Evolutionary conservation across 2,888 invertebrate species (phyloP), one percentile per base, ranked within the genome.

Genomic region (Tinea semifulvella): DNA sequence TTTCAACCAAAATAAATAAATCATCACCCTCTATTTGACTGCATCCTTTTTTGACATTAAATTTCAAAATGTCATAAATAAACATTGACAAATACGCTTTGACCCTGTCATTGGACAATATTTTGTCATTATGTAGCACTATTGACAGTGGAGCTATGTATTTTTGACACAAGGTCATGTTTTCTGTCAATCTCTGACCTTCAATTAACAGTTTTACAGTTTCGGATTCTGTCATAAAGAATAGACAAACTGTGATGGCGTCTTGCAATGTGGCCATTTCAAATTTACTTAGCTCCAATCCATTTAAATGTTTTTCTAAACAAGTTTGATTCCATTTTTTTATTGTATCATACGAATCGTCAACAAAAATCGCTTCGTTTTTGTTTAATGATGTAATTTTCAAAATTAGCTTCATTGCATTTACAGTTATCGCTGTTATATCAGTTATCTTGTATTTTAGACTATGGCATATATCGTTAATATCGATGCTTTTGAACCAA

Each of bases 1-100:
- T 20, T 4, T 42, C 20, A 42, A 42, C 44, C n/a, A 16, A 38
- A 7, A 7, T 4, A 14, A 26, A 26, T 7, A 42, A 7, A 7
- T 11, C 11, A 2, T n/a, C 27, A 14, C 17, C 10, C 2, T 17
- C 26, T 13, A 4, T 2, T 3, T 11, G 2, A 22, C 11, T 19
- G n/a, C 18, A 27, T 5, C 47, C 55, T 40, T 46, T 56, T 48
- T 53, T 58, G 1, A 54, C 51, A 20, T 49, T 53, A 49, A 46
- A 53, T 18, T 56, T 60, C 2, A 69, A 52, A 1, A 65, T 18
- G 10, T 63, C 57, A 4, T 57, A 53, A 6, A 70, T 42, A 1
- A 70, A 7, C 5, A 49, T 14, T 27, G 52, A 11, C 19, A 45
- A 52, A 19, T 56, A 49, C 2, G 35, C 20, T 10, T 38, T 39